A percentile compares a stretch with the other conserved stretches of the same genome.
These are phyloP conservation scores for Fabriciana adippe DNA, from an alignment of 2,888 invertebrate genomes.

Conservation along the genomic window DNA sequence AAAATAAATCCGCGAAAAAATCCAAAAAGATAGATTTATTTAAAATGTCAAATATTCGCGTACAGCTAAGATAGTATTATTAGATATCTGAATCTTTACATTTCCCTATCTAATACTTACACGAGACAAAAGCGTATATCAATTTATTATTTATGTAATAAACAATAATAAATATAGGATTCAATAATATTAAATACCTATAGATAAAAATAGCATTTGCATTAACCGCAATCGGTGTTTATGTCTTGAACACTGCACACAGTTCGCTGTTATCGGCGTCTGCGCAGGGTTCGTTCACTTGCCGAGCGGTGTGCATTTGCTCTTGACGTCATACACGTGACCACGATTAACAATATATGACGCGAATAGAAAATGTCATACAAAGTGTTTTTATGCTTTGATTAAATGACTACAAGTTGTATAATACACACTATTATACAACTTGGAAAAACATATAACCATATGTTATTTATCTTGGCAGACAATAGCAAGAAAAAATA, in stretches of 20 bases:
- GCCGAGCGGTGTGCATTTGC: slow-evolving; percentile 13
- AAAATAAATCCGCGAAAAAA: too few species aligned
- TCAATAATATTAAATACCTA: slow-evolving; percentile 1
- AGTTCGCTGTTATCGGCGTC: slow-evolving; percentile 37
- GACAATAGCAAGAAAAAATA: too few species aligned
- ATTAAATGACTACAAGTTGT: background rate
- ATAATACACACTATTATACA: too few species aligned
- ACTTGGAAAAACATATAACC: too few species aligned
- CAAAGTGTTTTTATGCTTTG: background rate
- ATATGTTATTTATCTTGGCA: too few species aligned
- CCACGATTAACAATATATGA: slow-evolving; percentile 10
- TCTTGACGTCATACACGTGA: slow-evolving; percentile 29
- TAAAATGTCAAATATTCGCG: too few species aligned
- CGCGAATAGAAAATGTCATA: background rate
- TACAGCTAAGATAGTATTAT: too few species aligned
- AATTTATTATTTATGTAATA: background rate
- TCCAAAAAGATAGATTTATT: too few species aligned
- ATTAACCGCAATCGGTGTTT: slow-evolving; percentile 21
- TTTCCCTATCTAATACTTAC: too few species aligned
- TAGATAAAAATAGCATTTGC: background rate
- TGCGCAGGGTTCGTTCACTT: slow-evolving; percentile 44
- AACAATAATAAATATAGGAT: background rate
- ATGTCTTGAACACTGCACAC: slow-evolving; percentile 11
- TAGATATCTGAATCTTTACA: too few species aligned
- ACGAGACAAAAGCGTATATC: too few species aligned